Base-by-base conservation (phyloP, 1,140 invertebrate species). In the Papilio glaucus region DNA sequence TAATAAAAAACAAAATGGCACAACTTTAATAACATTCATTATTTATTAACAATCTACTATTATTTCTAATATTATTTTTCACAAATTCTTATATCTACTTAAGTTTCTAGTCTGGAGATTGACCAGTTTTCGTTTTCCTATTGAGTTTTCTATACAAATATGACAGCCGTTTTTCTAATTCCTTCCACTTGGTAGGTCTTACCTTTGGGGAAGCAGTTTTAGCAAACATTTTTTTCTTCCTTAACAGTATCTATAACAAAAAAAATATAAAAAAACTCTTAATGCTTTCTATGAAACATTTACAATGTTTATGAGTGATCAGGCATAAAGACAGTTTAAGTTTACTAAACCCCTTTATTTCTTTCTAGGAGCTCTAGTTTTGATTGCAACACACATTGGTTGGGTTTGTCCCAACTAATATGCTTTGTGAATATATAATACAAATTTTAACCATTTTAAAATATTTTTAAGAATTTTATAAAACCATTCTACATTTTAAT, bases 81-180 rank as follows among this genome's bases (percentile, higher is more conserved):
- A 65, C 9, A 21, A 65, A 41, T 13, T 4, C 21, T 57, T 57
- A 57, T 57, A 24, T 57, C 9, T 57, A 57, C 12, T 57, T 24
- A 7, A 49, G 18, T 49, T 26, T 57, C 49, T 69, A 69, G 29
- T 93, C 87, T 21, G 86, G 86, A 15, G 95, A 95, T 74, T 84
- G 93, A 9, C 94, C 93, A 67, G 96, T 96, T 91, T 95, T 96
- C 10, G 96, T 97, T 91, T 97, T 97, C 72, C 94, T 94, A 87
- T 98, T 98, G 6, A 98, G 92, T 83, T 94, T 96, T 79, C 91
- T 95, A 75, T 97, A 97, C 9, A 98, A 90, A 87, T 94, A 97
- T 8, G 84, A 90, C 8, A 98, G 95, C 74, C 97, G 92, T 81
- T 97, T 96, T 9, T 96, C 79, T 57, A 98, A 84, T 0, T 97